Percentiles rank a stretch among this genome's conserved stretches.
Evolutionary conservation across 2,113 vertebrate species (phyloP).

Genomic region (Coracopsis vasa): DNA sequence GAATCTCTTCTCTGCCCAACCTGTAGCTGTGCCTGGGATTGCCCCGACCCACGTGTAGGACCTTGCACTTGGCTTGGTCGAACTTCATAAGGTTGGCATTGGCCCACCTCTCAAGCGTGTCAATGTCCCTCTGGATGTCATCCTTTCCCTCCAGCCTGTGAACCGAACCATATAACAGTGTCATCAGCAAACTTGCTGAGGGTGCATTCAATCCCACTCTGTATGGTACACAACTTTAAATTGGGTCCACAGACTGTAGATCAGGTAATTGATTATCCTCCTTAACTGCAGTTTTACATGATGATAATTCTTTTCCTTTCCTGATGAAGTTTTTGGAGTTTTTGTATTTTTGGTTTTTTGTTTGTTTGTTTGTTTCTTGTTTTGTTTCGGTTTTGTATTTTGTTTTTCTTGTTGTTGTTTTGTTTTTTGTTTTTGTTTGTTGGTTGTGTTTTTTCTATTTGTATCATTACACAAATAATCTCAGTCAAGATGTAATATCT

Average conservation of each 20-base stretch:
- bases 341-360: no score
- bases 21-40: neutral
- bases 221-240: conserved; percentile 59
- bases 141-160: neutral
- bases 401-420: neutral
- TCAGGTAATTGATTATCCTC: conserved; percentile 26
- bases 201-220: neutral
- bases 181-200: neutral
- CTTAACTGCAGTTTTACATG: conserved; percentile 12
- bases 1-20: no score
- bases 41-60: neutral
- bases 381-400: neutral
- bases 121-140: neutral
- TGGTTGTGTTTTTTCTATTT: neutral
- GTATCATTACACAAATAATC: neutral
- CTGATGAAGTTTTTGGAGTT: neutral
- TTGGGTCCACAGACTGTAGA: neutral
- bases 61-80: neutral
- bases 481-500: neutral
- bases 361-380: neutral
- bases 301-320: neutral
- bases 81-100: neutral
- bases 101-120: neutral
- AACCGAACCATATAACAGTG: neutral
- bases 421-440: neutral